Evolutionary conservation across 2,888 invertebrate genomes (phyloP), one percentile per base, ranked within the genome.

Genomic region (Cheilosia pagana): DNA sequence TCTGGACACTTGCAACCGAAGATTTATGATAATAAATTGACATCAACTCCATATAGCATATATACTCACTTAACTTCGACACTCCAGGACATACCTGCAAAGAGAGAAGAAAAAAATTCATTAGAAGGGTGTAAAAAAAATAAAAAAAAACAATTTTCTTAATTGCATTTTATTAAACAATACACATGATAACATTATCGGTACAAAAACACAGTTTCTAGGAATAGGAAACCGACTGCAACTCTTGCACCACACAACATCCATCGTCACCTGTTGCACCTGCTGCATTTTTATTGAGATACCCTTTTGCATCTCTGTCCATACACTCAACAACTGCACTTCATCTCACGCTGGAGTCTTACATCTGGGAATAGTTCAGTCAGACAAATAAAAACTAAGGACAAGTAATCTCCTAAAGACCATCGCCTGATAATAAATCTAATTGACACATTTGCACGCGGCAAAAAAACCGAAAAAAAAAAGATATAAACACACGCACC

Each of bases 371-470:
- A 79, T 81, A 39, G 55, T 39, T 12, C 10, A 25, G 43, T 28
- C 45, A 23, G 28, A 53, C 63, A 68, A 67, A 60, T 78, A 71
- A n/a, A 43, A 31, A 12, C 39, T 35, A 70, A 21, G 72, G 87
- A 88, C 88, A 87, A 86, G 87, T 81, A 87, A 88, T 88, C 88
- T 86, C 87, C 83, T 88, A 88, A 88, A 88, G 87, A 88, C 87
- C 88, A 88, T 88, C 88, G 87, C 88, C 87, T 90, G 91, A 91
- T 91, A 91, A 91, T 91, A 91, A 91, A 91, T 91, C 91, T 91
- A 91, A 91, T 91, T 91, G 91, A 91, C 91, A 91, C 91, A 90
- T 91, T 90, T 90, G 89, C 89, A 88, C 83, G 82, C 81, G 52
- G 75, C 83, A 85, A 71, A 70, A 79, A 81, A 41, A 60, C 21